Evolutionary conservation across 2,113 vertebrate genomes (phyloP).

Genomic region (Pimephales promelas): DNA sequence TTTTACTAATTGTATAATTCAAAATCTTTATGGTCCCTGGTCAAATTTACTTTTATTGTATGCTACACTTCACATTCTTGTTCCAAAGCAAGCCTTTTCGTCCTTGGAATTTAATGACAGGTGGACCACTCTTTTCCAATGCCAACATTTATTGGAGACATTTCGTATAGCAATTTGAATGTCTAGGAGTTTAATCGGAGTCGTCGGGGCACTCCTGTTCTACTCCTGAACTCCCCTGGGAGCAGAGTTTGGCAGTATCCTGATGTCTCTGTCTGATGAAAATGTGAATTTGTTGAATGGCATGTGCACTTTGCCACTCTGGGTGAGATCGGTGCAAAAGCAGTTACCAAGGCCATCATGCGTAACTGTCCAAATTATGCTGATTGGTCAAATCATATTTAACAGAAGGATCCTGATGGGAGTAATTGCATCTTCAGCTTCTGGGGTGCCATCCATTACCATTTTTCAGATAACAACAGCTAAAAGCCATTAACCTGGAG

Average conservation of each 20-base stretch:
- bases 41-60: no score
- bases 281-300: slow-evolving; percentile 67
- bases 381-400: slow-evolving; percentile 77
- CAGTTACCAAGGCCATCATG: slow-evolving; percentile 76
- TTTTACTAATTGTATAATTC: no score
- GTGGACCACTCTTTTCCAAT: neutral
- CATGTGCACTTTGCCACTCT: slow-evolving; percentile 58
- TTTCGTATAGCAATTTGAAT: slow-evolving; percentile 6
- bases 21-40: no score
- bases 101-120: neutral
- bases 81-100: neutral
- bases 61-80: no score
- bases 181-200: slow-evolving; percentile 23
- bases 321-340: slow-evolving; percentile 73
- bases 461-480: slow-evolving; percentile 57
- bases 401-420: slow-evolving; percentile 72
- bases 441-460: slow-evolving; percentile 56
- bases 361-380: slow-evolving; percentile 77
- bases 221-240: neutral
- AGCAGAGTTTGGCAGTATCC: slow-evolving; percentile 13
- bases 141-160: neutral
- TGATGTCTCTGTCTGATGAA: slow-evolving; percentile 54
- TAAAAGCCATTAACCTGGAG: slow-evolving; percentile 74
- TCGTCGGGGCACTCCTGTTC: slow-evolving; percentile 22
- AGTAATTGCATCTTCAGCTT: slow-evolving; percentile 70